These are phyloP conservation scores for Chouioia cunea DNA, from an alignment of 2,888 invertebrate genomes.

Conservation along the genomic window DNA sequence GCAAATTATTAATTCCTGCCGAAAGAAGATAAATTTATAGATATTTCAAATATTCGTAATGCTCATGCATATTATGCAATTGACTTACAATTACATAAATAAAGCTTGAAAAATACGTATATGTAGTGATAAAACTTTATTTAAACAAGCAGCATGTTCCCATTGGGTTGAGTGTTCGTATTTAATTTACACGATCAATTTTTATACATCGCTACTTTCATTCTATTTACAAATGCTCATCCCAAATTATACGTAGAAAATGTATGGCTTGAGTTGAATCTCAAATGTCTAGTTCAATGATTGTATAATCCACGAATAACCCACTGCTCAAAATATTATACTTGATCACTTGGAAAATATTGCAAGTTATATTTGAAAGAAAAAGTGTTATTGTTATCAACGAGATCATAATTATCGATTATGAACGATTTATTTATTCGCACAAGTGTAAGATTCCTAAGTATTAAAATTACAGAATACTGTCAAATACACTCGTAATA, in stretches of 20 bases:
- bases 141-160: constrained; percentile 1
- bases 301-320: no score
- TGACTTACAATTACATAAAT: neutral
- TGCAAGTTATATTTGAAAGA: constrained; percentile 3
- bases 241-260: no score
- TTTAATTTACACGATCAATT: no score
- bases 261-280: no score
- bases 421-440: constrained; percentile 33
- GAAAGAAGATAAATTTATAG: constrained; percentile 20
- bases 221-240: no score
- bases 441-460: constrained; percentile 38
- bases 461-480: neutral
- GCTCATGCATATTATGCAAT: constrained; percentile 15
- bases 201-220: no score
- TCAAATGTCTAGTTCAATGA: no score
- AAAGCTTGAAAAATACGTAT: neutral
- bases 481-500: neutral
- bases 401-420: constrained; percentile 10
- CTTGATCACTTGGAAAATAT: no score
- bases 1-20: constrained; percentile 42
- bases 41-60: constrained; percentile 23
- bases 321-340: no score
- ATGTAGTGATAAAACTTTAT: constrained; percentile 16
- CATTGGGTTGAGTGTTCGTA: no score
- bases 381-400: constrained; percentile 31